phyloP scores from a whole-genome alignment of 92 coral and sea anemone species.

The Porites rus region DNA sequence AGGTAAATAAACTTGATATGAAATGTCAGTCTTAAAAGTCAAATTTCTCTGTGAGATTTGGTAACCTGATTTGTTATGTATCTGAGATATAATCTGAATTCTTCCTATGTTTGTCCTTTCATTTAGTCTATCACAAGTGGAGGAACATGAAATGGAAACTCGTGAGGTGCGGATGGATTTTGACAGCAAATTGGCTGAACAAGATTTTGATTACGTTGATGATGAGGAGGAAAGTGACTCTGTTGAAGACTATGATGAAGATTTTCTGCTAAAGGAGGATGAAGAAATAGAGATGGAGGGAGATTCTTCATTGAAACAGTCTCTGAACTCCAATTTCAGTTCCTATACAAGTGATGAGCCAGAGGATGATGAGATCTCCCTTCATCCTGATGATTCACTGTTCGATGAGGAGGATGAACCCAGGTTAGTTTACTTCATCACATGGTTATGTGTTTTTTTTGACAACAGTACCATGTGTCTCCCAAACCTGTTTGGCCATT shows the following conservation, averaged over 20 bases:
- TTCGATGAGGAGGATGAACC: slow-evolving; percentile 67
- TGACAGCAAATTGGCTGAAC: slow-evolving; percentile 12
- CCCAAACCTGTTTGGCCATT: not conserved
- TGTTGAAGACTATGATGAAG: slow-evolving; percentile 15
- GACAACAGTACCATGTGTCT: not conserved
- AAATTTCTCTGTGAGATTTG: no score
- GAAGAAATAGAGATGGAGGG: not conserved
- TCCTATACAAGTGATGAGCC: slow-evolving; percentile 70
- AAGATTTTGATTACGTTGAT: slow-evolving; percentile 25
- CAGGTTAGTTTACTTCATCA: slow-evolving; percentile 6
- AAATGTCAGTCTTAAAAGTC: no score
- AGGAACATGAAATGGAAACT: not conserved
- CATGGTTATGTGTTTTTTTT: not conserved
- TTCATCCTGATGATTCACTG: slow-evolving; percentile 56
- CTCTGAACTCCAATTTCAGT: not conserved
- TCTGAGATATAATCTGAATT: not conserved
- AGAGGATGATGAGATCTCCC: slow-evolving; percentile 53
- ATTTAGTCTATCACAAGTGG: not conserved
- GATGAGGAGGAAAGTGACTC: not conserved
- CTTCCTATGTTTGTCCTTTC: not conserved
- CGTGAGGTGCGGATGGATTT: slow-evolving; percentile 23
- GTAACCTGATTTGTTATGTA: no score
- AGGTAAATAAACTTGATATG: no score
- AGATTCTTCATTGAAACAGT: not conserved
- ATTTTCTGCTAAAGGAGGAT: slow-evolving; percentile 9